phyloP scores from a whole-genome alignment of 1,140 invertebrate genomes.

The Manduca sexta region DNA sequence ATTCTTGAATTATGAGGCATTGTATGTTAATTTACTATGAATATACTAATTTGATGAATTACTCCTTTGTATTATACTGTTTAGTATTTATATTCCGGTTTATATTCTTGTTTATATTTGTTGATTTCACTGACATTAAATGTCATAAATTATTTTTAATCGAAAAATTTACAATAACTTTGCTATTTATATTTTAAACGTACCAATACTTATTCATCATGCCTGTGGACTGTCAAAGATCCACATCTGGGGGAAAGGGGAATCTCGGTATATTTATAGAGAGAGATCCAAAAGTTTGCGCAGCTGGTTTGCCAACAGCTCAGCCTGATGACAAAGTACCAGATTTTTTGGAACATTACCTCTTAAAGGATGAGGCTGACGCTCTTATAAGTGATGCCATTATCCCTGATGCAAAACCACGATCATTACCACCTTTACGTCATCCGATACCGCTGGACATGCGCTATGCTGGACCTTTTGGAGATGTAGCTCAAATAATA shows the following conservation, averaged over 20 bases:
- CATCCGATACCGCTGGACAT: constrained; percentile 38
- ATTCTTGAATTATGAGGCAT: no score
- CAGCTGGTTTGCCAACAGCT: constrained; percentile 57
- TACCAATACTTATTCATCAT: constrained; percentile 18
- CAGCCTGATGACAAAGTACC: constrained; percentile 45
- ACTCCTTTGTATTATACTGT: no score
- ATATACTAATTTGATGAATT: no score
- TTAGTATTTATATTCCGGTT: no score
- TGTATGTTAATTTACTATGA: no score
- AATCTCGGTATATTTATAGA: constrained; percentile 52
- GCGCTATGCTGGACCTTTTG: constrained; percentile 39
- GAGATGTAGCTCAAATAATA: constrained; percentile 37
- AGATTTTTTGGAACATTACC: constrained; percentile 55
- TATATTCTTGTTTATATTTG: no score
- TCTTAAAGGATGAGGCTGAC: constrained; percentile 65
- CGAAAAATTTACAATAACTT: background rate
- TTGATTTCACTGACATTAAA: background rate
- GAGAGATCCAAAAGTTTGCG: constrained; percentile 44
- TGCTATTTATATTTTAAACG: no score
- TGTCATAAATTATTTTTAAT: background rate
- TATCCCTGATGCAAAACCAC: constrained; percentile 39
- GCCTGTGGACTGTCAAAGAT: constrained; percentile 42
- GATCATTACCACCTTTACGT: constrained; percentile 43
- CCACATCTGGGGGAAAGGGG: constrained; percentile 52
- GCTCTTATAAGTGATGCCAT: constrained; percentile 65